Percentiles rank a stretch among this genome's conserved stretches.
Evolutionary conservation across 2,797 vertebrate genomes (phyloP).

Genomic region (Spea hammondii): DNA sequence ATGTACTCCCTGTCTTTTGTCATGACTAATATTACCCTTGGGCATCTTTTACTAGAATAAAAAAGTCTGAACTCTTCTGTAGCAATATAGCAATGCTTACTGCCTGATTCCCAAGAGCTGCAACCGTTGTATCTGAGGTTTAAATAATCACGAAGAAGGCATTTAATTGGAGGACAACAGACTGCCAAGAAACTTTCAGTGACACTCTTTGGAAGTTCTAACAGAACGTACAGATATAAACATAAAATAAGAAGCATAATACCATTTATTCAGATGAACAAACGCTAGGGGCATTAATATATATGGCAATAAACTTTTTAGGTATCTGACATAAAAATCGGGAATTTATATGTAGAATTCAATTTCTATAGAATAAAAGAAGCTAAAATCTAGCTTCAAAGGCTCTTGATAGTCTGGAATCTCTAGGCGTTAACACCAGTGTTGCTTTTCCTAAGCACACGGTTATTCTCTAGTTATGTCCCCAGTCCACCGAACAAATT

Average conservation of each 20-base stretch:
- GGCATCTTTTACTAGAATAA: conserved; percentile 25
- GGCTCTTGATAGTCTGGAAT: too few species aligned
- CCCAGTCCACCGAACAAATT: too few species aligned
- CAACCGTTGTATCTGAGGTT: conserved; percentile 33
- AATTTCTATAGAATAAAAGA: too few species aligned
- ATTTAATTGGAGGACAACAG: conserved; percentile 31
- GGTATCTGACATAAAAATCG: too few species aligned
- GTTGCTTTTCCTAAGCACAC: neutral
- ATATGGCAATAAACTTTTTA: too few species aligned
- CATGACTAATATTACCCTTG: conserved; percentile 17
- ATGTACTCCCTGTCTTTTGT: conserved; percentile 10
- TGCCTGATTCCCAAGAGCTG: conserved; percentile 23
- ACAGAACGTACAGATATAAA: conserved; percentile 5
- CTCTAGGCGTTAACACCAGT: too few species aligned
- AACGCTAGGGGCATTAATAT: too few species aligned
- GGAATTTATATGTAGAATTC: too few species aligned
- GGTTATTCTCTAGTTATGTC: neutral
- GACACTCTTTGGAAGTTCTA: conserved; percentile 7
- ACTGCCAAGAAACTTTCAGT: conserved; percentile 29
- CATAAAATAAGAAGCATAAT: neutral
- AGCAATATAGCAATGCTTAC: conserved; percentile 2
- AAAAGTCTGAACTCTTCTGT: conserved; percentile 20
- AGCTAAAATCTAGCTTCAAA: too few species aligned
- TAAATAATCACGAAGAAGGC: conserved; percentile 9
- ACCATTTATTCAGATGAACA: too few species aligned